Evolutionary conservation across 2,113 vertebrate species (phyloP).

Genomic region (Serinus canaria): DNA sequence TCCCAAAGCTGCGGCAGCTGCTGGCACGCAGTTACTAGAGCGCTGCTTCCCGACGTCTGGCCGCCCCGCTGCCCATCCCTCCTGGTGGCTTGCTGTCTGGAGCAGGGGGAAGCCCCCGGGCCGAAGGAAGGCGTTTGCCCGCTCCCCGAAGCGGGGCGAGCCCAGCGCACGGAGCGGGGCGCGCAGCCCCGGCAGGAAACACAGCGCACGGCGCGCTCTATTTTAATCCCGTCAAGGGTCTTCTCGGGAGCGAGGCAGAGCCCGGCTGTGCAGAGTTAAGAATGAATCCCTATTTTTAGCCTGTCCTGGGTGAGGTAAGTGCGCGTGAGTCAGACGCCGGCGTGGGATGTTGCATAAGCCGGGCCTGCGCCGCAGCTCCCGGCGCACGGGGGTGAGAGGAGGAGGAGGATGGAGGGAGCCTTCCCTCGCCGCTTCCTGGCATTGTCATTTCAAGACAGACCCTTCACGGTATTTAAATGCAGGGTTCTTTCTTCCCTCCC

Average conservation of each 20-base stretch:
- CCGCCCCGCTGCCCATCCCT: background rate
- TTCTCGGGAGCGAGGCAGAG: slow-evolving; percentile 37
- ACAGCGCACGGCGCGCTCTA: background rate
- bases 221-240: slow-evolving; percentile 56
- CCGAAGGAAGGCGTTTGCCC: background rate
- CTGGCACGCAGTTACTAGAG: fast-evolving
- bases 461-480: slow-evolving; percentile 33
- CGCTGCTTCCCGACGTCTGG: fast-evolving
- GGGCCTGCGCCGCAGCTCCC: slow-evolving; percentile 47
- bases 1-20: background rate
- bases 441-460: slow-evolving; percentile 39
- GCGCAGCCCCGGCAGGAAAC: background rate
- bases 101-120: fast-evolving
- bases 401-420: slow-evolving; percentile 58
- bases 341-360: slow-evolving; percentile 68
- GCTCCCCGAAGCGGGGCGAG: background rate
- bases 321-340: slow-evolving; percentile 62
- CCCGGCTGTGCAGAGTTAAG: slow-evolving; percentile 63
- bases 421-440: slow-evolving; percentile 39
- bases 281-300: slow-evolving; percentile 72
- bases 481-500: background rate
- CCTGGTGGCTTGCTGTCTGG: background rate
- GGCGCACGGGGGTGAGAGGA: slow-evolving; percentile 31
- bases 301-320: slow-evolving; percentile 61
- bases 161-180: background rate